These are phyloP conservation scores for Papilio elwesi DNA, from an alignment of 2,888 invertebrate species.

Conservation along the genomic window DNA sequence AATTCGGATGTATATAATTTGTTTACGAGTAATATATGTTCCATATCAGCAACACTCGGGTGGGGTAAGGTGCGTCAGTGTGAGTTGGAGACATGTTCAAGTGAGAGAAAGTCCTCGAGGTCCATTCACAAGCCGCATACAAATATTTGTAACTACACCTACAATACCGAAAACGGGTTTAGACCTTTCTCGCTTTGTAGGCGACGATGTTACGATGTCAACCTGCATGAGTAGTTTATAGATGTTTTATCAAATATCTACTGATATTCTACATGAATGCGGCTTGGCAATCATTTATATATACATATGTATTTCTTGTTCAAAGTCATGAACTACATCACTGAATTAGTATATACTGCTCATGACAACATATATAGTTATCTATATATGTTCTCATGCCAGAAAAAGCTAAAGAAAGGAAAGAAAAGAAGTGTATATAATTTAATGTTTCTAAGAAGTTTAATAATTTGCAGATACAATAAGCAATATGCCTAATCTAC, in stretches of 20 bases:
- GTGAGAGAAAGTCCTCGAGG: conserved; percentile 80
- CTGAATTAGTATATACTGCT: neutral
- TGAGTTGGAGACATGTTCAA: conserved; percentile 67
- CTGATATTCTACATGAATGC: neutral
- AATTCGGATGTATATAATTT: conserved; percentile 1
- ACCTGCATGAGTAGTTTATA: conserved; percentile 42
- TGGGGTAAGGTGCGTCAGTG: conserved; percentile 51
- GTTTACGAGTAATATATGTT: conserved; percentile 18
- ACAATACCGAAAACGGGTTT: conserved; percentile 80
- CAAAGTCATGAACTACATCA: neutral
- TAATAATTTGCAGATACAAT: too few relatives aligned
- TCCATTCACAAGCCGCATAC: conserved; percentile 83
- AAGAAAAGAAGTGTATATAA: too few relatives aligned
- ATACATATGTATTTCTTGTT: neutral
- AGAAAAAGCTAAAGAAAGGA: too few relatives aligned
- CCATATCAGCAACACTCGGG: conserved; percentile 43
- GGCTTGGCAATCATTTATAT: neutral
- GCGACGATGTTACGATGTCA: conserved; percentile 57
- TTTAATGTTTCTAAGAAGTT: too few relatives aligned
- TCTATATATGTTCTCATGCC: too few relatives aligned
- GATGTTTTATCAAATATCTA: conserved; percentile 16
- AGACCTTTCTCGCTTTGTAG: conserved; percentile 61
- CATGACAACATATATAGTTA: neutral
- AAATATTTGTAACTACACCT: conserved; percentile 82
- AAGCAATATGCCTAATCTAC: too few relatives aligned